phyloP scores from a whole-genome alignment of 1,140 invertebrate species.

The Nebria ingens region DNA sequence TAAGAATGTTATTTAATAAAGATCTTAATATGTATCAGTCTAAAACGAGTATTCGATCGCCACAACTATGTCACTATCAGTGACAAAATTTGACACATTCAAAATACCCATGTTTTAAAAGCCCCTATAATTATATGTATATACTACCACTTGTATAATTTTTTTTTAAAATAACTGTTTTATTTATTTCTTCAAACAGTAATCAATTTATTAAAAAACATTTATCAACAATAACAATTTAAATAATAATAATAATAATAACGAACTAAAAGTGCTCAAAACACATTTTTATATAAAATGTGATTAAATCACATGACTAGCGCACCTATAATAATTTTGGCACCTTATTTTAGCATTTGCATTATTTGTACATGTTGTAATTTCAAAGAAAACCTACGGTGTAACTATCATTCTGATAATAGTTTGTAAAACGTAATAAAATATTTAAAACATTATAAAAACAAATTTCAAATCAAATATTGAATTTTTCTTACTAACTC shows the following conservation, averaged over 20 bases:
- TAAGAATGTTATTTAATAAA: not conserved
- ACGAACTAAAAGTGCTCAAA: not conserved
- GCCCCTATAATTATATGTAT: conserved; percentile 4
- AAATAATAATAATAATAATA: not conserved
- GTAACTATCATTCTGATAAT: too few species aligned
- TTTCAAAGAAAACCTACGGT: not conserved
- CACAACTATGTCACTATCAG: not conserved
- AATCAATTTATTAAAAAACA: conserved; percentile 4
- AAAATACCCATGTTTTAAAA: not conserved
- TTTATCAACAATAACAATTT: conserved; percentile 4
- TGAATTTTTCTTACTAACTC: not conserved
- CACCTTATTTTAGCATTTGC: not conserved
- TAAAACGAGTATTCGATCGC: not conserved
- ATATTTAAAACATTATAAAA: too few species aligned
- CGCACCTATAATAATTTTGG: not conserved
- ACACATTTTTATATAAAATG: not conserved
- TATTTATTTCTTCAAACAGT: conserved; percentile 1
- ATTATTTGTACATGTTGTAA: not conserved
- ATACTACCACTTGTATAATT: conserved; percentile 2
- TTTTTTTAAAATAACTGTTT: not conserved
- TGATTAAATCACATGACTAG: not conserved
- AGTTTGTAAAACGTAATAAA: too few species aligned
- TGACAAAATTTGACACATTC: not conserved
- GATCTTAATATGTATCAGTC: conserved; percentile 9
- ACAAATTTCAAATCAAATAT: not conserved